Conservation (phyloP, 2,888 invertebrate species). For the Hemicrepidius hirtus region DNA sequence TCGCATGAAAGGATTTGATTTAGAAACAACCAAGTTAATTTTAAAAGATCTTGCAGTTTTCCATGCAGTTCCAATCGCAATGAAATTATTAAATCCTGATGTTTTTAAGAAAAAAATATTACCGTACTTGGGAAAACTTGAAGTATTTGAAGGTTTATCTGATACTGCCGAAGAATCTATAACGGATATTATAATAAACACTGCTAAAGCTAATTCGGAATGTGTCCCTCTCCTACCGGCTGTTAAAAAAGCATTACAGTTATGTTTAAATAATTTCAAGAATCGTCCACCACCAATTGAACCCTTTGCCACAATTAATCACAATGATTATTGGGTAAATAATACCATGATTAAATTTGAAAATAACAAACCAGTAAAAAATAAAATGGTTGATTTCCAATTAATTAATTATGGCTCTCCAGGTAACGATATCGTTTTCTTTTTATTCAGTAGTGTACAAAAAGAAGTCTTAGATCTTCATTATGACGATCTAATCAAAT, state of each 20-base stretch:
- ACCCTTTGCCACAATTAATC: slow-evolving; percentile 74
- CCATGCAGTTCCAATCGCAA: slow-evolving; percentile 74
- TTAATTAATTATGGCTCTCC: slow-evolving; percentile 73
- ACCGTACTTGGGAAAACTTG: slow-evolving; percentile 63
- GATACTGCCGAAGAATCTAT: slow-evolving; percentile 46
- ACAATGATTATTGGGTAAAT: slow-evolving; percentile 77
- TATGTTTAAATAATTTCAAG: slow-evolving; percentile 49
- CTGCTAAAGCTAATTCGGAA: slow-evolving; percentile 44
- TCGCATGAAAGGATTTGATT: slow-evolving; percentile 72
- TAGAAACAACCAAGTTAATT: slow-evolving; percentile 70
- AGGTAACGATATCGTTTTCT: slow-evolving; percentile 74
- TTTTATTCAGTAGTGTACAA: slow-evolving; percentile 73
- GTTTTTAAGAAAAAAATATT: slow-evolving; percentile 67
- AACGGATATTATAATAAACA: slow-evolving; percentile 39
- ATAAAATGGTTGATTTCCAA: slow-evolving; percentile 76
- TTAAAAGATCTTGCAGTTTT: slow-evolving; percentile 72
- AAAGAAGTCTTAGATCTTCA: slow-evolving; percentile 67
- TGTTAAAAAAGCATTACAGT: slow-evolving; percentile 43
- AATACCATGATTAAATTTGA: slow-evolving; percentile 74
- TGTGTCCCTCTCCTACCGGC: slow-evolving; percentile 45
- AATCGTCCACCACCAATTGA: slow-evolving; percentile 64
- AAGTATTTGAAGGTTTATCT: slow-evolving; percentile 39
- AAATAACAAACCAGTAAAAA: slow-evolving; percentile 59
- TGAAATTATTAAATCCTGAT: slow-evolving; percentile 70
- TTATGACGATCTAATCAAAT: slow-evolving; percentile 70